Evolutionary conservation across 2,113 vertebrate genomes (phyloP).

Genomic region (Colistium nudipinnis): DNA sequence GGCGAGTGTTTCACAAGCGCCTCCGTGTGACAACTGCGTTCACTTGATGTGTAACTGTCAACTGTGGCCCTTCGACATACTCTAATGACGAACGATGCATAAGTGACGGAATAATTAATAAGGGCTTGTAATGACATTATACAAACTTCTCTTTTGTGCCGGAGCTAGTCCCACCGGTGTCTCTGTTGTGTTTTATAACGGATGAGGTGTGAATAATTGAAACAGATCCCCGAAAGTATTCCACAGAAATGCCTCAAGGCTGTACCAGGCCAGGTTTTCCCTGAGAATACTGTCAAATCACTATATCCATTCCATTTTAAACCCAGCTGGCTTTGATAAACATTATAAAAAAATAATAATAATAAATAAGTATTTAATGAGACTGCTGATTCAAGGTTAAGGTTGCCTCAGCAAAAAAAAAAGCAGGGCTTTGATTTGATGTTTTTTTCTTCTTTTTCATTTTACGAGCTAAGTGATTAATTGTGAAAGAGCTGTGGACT

Average conservation of each 20-base stretch:
- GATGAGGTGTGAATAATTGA: slow-evolving; percentile 18
- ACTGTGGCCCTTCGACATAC: background rate
- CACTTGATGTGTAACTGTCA: background rate
- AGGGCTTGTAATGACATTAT: background rate
- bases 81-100: background rate
- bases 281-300: background rate
- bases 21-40: background rate
- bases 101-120: background rate
- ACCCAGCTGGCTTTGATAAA: background rate
- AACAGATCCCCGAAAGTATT: slow-evolving; percentile 20
- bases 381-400: slow-evolving; percentile 1
- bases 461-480: slow-evolving; percentile 42
- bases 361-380: background rate
- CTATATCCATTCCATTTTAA: background rate
- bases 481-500: slow-evolving; percentile 34
- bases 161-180: slow-evolving; percentile 3
- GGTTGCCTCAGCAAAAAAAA: background rate
- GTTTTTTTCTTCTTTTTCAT: no score
- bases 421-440: background rate
- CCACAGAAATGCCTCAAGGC: slow-evolving; percentile 17
- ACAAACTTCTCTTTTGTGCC: background rate
- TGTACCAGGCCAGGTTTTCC: slow-evolving; percentile 5
- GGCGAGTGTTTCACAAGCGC: slow-evolving; percentile 1
- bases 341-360: background rate
- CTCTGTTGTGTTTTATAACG: slow-evolving; percentile 34